Evolutionary conservation across 64 coral and sea anemone genomes (phyloP), one percentile per base, ranked within the genome.

Genomic region (Porites lutea): DNA sequence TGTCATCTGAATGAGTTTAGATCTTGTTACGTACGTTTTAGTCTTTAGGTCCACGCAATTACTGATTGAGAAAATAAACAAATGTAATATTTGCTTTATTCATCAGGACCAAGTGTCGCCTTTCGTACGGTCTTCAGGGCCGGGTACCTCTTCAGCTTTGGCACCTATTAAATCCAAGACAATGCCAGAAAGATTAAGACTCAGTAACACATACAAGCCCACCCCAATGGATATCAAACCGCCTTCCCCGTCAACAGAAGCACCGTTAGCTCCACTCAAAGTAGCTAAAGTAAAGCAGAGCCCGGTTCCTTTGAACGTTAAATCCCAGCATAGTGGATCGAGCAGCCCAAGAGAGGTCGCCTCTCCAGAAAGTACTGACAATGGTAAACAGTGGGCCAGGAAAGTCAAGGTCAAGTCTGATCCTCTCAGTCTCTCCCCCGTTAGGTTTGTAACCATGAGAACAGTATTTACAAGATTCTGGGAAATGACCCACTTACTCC

Each of bases 101-200:
- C 43, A 60, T 65, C 13, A 96, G 95, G 95, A 85, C 20, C 79
- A 86, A 63, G 53, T 52, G 47, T 76, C 55, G 0, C 81, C 91
- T 48, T 46, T 96, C 49, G 15, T 72, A 7, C 89, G 79, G 18
- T 88, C 80, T 3, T 88, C 92, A 13, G 21, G 61, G 3, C 27
- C 27, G 27, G 51, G 74, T 18, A 75, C 82, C 6, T 50, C 82
- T 5, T 62, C 92, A 22, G 74, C 82, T 12, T 63, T 97, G 59
- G 95, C 88, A 14, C 95, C 95, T 4, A 81, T 97, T 15, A 90
- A 89, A 78, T 75, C 88, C 9, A 89, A 87, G 55, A 97, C 88
- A 86, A 88, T 97, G 27, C 95, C 95, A 43, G 95, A 97, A 4
- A 82, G 90, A 48, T 74, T 97, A 19, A 81, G 95, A 27, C 76